Evolutionary conservation across 2,113 vertebrate species (phyloP), one percentile per base, ranked within the genome.

Genomic region (Sinocyclocheilus grahami): DNA sequence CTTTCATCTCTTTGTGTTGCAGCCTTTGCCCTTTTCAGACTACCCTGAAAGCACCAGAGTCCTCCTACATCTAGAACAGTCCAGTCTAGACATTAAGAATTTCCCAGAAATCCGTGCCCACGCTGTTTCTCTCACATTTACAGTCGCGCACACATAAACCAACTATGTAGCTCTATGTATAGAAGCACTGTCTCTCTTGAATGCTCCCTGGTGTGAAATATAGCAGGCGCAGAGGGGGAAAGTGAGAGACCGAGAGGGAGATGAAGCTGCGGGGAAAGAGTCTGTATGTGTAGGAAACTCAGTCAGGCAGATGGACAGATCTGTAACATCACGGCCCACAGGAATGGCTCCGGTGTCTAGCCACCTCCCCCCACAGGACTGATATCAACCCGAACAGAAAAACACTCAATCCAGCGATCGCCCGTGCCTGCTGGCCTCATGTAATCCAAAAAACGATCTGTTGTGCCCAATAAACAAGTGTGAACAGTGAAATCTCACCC

Each of bases 81-180:
- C 20, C 37, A 82, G 39, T 53, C 48, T 82, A 82, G 48, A 51
- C 81, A 82, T 82, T 48, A 14, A 53, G 20, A 42, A 63, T 16
- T 62, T 24, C 33, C 78, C 18, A 39, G 48, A 69, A 67, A 69
- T 42, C 33, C 58, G 22, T 46, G 7, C 60, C 27, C 80, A 48
- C 62, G 5, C 42, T 12, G 27, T 33, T 51, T 69, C 39, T 48
- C 79, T 65, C 14, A 60, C 60, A 77, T 78, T 67, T 27, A 30
- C 62, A 65, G 13, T 62, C 22, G 5, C 13, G 11, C 78, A 46
- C 78, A 81, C n/a, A 65, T 46, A 80, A 80, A 16, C 58, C 55
- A 60, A 10, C 39, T 30, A 30, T 53, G 22, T 67, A 33, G 27
- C 46, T 82, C 80, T 69, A 82, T 46, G 3, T 82, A 82, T 51